Conservation (phyloP, 2,888 invertebrate species). For the Mythimna impura region DNA sequence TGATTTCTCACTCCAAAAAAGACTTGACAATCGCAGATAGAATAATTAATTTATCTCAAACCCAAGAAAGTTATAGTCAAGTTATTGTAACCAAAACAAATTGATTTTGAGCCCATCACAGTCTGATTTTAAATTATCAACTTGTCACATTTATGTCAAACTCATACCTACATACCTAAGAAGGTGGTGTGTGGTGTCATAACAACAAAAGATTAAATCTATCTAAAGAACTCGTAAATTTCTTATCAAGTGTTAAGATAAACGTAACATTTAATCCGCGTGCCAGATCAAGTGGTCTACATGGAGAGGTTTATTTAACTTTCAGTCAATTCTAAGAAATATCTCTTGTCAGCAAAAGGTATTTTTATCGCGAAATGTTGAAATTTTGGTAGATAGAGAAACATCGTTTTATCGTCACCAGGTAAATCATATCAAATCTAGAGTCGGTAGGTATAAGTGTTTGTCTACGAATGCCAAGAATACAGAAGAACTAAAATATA, state of each 20-base stretch:
- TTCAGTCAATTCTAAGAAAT: constrained; percentile 25
- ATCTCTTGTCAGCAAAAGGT: constrained; percentile 9
- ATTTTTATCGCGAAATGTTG: constrained; percentile 32
- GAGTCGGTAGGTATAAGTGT: too few relatives aligned
- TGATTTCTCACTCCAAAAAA: too few relatives aligned
- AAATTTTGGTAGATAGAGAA: constrained; percentile 19
- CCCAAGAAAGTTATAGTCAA: background rate
- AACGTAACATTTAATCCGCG: constrained; percentile 50
- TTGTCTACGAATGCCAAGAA: too few relatives aligned
- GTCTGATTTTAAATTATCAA: background rate
- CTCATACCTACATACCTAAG: background rate
- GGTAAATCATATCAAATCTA: background rate
- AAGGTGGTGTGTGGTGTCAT: background rate
- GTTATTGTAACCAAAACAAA: background rate
- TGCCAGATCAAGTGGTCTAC: constrained; percentile 38
- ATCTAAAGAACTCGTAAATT: constrained; percentile 58
- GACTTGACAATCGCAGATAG: too few relatives aligned
- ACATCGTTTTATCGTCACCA: background rate
- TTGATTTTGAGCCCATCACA: background rate
- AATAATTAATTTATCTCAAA: too few relatives aligned
- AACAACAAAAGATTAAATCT: constrained; percentile 47
- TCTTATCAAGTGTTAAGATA: constrained; percentile 53
- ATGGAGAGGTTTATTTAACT: constrained; percentile 44
- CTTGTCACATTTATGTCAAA: constrained; percentile 14
- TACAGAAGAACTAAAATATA: too few relatives aligned